Evolutionary conservation across 2,797 vertebrate species (phyloP).

Genomic region (Hapalemur alaotrensis): DNA sequence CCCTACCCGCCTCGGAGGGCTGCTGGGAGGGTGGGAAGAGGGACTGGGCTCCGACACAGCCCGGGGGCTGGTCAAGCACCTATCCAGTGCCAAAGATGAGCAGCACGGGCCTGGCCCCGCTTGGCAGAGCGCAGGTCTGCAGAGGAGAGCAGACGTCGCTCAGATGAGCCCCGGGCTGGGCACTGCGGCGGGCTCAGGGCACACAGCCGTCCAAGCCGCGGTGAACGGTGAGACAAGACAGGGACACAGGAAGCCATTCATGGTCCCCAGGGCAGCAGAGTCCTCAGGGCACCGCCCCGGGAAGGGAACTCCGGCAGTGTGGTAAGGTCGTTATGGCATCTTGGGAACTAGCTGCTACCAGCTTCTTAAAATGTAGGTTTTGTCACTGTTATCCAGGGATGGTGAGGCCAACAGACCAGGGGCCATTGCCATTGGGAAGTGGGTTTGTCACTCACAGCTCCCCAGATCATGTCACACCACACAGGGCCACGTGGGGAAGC

Average conservation of each 20-base stretch:
- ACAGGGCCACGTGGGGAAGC: not conserved
- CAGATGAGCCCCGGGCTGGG: not conserved
- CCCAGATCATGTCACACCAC: not conserved
- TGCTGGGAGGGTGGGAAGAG: not conserved
- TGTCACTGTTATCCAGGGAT: not conserved
- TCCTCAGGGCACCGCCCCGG: too few relatives aligned
- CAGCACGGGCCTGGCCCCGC: too few relatives aligned
- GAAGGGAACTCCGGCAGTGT: not conserved
- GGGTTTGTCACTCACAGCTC: not conserved
- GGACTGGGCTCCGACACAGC: not conserved
- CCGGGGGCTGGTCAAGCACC: not conserved
- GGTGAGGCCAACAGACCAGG: not conserved
- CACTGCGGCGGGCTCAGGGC: not conserved
- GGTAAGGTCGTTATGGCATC: accelerated
- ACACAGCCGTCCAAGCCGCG: accelerated
- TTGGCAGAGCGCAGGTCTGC: not conserved
- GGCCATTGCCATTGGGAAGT: not conserved
- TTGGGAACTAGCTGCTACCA: accelerated
- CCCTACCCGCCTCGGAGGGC: not conserved
- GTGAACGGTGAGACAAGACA: not conserved
- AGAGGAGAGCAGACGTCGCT: not conserved
- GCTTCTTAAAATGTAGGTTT: not conserved
- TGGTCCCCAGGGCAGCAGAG: accelerated
- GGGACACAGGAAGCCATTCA: not conserved
- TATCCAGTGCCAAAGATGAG: accelerated